Evolutionary conservation across 2,113 vertebrate genomes (phyloP), one percentile per base, ranked within the genome.

Genomic region (Menura novaehollandiae): DNA sequence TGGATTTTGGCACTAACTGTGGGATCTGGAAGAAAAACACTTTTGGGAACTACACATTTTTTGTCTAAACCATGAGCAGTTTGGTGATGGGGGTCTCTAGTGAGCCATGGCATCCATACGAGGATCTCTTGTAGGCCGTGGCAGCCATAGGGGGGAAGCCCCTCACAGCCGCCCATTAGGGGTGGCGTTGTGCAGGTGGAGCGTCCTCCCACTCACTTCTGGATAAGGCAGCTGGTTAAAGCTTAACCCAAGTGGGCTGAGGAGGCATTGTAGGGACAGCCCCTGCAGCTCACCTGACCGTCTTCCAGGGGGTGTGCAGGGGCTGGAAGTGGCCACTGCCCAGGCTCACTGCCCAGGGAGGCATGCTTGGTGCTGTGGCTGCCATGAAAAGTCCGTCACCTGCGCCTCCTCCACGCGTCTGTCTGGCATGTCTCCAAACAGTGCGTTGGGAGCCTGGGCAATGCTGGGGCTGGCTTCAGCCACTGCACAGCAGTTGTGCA

Each of bases 151-250:
- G 0, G 6, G 18, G 10, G 18, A 58, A n/a, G 62, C 11, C 28
- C 15, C 28, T 41, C 26, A 5, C 27, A 15, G 55, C 37, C 4
- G 22, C 37, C 14, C n/a, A 1, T 14, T 2, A 21, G 35, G 44
- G 59, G 3, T 8, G 12, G 41, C 47, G 43, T 41, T 0, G 0
- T 13, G 1, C 19, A 12, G 67, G 24, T 13, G 5, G 37, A 32
- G 37, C 1, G 0, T 26, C n/a, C 0, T 0, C 4, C 5, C 0
- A 0, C 44, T 46, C 8, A 1, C 35, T 56, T 18, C 55, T 26
- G 64, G 41, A 26, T 41, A 56, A 62, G 41, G 67, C 7, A 5
- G 30, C 17, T 7, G 46, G 53, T 83, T 92, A 78, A 47, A 87
- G 41, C 90, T 89, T 39, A 73, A 72, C 56, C 56, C 2, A 3